Evolutionary conservation across 2,113 vertebrate species (phyloP), one percentile per base, ranked within the genome.

Genomic region (Xiphophorus maculatus): DNA sequence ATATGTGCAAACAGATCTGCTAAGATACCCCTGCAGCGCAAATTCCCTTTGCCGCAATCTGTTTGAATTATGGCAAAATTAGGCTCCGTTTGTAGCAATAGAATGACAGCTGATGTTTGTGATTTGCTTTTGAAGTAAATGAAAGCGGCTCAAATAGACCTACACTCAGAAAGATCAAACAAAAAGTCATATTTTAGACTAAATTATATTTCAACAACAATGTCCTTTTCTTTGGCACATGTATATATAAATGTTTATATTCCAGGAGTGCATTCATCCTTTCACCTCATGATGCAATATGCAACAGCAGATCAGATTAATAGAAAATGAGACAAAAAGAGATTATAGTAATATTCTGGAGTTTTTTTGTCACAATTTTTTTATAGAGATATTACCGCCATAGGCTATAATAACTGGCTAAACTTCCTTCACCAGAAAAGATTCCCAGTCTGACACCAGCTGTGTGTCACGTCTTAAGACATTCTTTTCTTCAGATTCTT

Each of bases 11-110:
- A 68, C 44, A 37, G 25, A 70, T 48, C 14, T 63, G 65, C 58
- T 42, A 63, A 73, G 60, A 14, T 77, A 1, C 10, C 10, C 13
- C 33, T 19, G 40, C 28, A 74, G 6, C 33, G 77, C 61, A 25
- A 58, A 28, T 74, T 73, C 29, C 69, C 68, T 62, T 66, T 40
- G 69, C 6, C 28, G 51, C 40, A 37, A 73, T 75, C 54, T 73
- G 37, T 29, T 62, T 75, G 5, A 67, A 40, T 71, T 71, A 44
- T 69, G 10, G 65, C 30, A 62, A 9, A 69, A 77, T 60, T 42
- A 63, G 51, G 28, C n/a, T 61, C 10, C 3, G 2, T 25, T 54
- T 54, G 51, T n/a, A 9, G 51, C 19, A 58, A 25, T 58, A n/a
- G 1, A 11, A 3, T 58, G 51, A 2, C 3, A 7, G 1, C 44